A percentile compares a stretch with the other conserved stretches of the same genome.
phyloP scores from a whole-genome alignment of 2,113 vertebrate genomes.

The Thalassarche chlororhynchos region DNA sequence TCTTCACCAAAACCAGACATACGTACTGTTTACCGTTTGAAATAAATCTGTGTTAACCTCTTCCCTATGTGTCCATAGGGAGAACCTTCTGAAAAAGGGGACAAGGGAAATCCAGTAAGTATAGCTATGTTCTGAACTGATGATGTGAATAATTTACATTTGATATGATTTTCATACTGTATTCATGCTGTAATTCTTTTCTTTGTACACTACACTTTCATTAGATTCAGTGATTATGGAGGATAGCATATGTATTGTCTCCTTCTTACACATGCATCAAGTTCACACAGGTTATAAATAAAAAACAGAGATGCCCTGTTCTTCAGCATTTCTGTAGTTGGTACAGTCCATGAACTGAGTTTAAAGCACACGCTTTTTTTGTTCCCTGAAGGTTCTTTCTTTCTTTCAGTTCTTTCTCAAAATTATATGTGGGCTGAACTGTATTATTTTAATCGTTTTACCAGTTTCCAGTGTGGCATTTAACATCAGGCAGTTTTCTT shows the following conservation, averaged over 20 bases:
- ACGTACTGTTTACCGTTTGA: background rate
- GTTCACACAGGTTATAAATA: background rate
- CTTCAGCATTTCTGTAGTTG: background rate
- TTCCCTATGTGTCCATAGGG: slow-evolving; percentile 54
- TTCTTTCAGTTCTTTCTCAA: background rate
- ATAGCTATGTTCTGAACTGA: background rate
- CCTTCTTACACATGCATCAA: background rate
- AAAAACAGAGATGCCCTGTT: background rate
- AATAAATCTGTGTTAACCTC: background rate
- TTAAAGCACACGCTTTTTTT: rapidly evolving
- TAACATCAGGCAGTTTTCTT: background rate
- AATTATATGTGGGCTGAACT: background rate
- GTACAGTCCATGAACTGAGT: background rate
- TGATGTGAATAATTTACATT: background rate
- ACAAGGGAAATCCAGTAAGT: slow-evolving; percentile 88
- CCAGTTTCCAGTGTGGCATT: background rate
- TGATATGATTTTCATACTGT: background rate
- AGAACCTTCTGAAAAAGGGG: slow-evolving; percentile 77
- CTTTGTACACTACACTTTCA: background rate
- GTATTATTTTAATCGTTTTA: background rate
- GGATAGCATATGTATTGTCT: background rate
- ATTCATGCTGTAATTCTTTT: background rate
- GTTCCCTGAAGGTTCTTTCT: background rate
- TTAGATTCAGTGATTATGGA: background rate
- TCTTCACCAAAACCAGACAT: background rate